These are phyloP conservation scores for Muntiacus reevesi DNA, from an alignment of 2,113 vertebrate genomes.

Conservation along the genomic window DNA sequence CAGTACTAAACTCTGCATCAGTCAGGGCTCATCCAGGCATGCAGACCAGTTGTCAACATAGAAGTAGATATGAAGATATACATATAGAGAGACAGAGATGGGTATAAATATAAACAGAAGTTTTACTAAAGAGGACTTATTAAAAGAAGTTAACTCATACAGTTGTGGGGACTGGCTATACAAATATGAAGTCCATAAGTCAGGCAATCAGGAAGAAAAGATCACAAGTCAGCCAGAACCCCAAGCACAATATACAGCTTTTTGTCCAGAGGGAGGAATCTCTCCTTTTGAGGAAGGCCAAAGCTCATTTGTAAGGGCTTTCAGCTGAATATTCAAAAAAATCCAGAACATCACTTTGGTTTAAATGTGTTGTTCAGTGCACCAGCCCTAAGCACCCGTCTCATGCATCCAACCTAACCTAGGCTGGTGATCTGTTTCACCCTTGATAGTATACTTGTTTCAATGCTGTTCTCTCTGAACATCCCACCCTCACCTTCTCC, in stretches of 20 bases:
- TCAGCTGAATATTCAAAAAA: background rate
- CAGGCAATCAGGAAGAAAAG: background rate
- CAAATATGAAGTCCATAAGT: background rate
- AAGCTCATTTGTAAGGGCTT: background rate
- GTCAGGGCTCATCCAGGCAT: background rate
- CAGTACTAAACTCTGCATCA: background rate
- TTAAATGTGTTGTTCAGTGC: background rate
- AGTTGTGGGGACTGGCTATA: background rate
- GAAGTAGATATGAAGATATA: background rate
- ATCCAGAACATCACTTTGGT: background rate
- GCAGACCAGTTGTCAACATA: background rate
- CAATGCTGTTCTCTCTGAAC: too few relatives aligned
- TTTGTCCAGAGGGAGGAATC: background rate
- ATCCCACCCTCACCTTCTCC: too few relatives aligned
- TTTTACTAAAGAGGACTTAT: background rate
- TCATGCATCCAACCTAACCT: too few relatives aligned
- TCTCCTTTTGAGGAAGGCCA: background rate
- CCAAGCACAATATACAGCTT: background rate
- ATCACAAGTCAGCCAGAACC: background rate
- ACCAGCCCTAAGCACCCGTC: too few relatives aligned
- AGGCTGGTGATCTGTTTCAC: too few relatives aligned
- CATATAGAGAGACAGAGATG: rapidly evolving
- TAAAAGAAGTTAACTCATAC: background rate
- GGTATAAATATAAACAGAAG: background rate
- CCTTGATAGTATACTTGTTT: too few relatives aligned